Conservation (phyloP, 1,140 invertebrate genomes). For the Tetramorium parvispinum region DNA sequence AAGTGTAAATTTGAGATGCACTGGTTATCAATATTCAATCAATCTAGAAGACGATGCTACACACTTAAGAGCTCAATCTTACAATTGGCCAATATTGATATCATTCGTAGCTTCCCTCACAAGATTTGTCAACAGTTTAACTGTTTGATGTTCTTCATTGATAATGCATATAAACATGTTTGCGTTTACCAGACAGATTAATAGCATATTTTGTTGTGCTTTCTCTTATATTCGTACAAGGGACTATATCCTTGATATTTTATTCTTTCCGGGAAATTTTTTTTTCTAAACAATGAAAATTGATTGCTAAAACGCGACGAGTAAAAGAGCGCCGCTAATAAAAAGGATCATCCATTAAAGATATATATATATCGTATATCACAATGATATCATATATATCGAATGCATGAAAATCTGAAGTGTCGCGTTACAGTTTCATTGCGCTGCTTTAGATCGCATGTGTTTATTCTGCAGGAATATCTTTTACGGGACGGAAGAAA, state of each 20-base stretch:
- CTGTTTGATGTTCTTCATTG: not conserved
- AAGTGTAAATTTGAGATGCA: not conserved
- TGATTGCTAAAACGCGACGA: not conserved
- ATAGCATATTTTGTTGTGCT: not conserved
- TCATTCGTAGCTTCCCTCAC: not conserved
- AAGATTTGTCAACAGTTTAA: not conserved
- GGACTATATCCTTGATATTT: not conserved
- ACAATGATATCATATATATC: not conserved
- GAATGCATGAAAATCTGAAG: conserved; percentile 8
- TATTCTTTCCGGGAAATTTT: not conserved
- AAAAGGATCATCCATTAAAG: not conserved
- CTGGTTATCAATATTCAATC: not conserved
- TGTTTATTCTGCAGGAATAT: not conserved
- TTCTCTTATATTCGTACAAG: not conserved
- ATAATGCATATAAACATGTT: not conserved
- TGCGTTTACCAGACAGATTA: not conserved
- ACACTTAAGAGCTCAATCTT: not conserved
- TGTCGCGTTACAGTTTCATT: conserved; percentile 1
- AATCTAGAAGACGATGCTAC: not conserved
- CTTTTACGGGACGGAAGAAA: not conserved
- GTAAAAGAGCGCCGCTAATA: not conserved
- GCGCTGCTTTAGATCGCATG: not conserved
- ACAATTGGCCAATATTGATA: not conserved
- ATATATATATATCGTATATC: not conserved
- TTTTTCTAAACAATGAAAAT: not conserved